Evolutionary conservation across 1,140 invertebrate genomes (phyloP).

Genomic region (Solenopsis invicta): DNA sequence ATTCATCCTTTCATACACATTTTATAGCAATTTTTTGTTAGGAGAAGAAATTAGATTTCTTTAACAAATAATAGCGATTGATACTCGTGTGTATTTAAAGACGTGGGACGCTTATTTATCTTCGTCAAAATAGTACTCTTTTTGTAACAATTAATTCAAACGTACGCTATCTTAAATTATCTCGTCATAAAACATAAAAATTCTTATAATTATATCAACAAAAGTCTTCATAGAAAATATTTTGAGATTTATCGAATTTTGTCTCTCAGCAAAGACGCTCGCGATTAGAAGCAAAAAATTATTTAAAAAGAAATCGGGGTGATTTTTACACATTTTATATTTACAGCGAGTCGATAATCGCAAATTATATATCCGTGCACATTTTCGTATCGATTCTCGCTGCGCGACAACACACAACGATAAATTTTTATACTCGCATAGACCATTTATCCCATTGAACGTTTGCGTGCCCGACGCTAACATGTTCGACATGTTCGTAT

Average conservation of each 20-base stretch:
- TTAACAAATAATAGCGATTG: neutral
- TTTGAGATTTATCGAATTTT: neutral
- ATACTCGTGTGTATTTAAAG: neutral
- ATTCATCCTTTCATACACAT: neutral
- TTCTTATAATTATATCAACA: neutral
- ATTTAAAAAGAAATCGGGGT: neutral
- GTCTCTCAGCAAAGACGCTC: neutral
- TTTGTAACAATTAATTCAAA: constrained; percentile 2
- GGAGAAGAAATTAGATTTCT: neutral
- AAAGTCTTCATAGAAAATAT: neutral
- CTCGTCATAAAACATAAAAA: neutral
- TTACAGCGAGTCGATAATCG: constrained; percentile 21
- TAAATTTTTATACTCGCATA: constrained; percentile 47
- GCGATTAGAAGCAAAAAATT: neutral
- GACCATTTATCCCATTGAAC: neutral
- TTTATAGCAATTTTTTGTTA: neutral
- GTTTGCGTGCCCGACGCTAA: neutral
- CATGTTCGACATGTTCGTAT: neutral
- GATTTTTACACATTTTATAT: neutral
- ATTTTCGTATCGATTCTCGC: constrained; percentile 1
- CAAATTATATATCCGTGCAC: neutral
- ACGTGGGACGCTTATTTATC: neutral
- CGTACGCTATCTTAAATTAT: neutral
- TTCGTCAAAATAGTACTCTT: neutral
- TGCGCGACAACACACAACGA: constrained; percentile 1